Evolutionary conservation across 2,113 vertebrate species (phyloP), one percentile per base, ranked within the genome.

Genomic region (Pogonocichla stellata): DNA sequence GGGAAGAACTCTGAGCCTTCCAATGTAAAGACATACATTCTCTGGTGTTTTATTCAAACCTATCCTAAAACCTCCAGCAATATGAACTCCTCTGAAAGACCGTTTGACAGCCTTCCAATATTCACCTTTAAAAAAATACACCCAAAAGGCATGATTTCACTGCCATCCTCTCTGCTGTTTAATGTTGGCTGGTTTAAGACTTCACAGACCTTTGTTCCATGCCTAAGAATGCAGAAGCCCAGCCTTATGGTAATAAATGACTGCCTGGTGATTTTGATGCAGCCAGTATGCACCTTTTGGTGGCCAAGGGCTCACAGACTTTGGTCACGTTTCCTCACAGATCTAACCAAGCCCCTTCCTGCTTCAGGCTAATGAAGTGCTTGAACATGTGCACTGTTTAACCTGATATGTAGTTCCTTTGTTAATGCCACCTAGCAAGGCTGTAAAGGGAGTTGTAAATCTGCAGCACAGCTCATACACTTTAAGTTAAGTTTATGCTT

Each of bases 381-480:
- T 93, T 88, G 74, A 67, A 58, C 64, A 73, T 28, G 38, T 79
- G 47, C 43, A 8, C 22, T 1, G 1, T 78, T 95, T 45, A 80
- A 88, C 65, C 34, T 38, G n/a, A 60, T 84, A 62, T 2, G 31
- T 60, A 54, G 60, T 23, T 92, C 73, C 88, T 86, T 93, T 81
- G 82, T 93, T 74, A 88, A 81, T 95, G 48, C 70, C 88, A 88
- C 75, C 95, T 88, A 94, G 82, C 60, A 74, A 43, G 82, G 31
- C 73, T 92, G 28, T 67, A 92, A 93, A 94, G 75, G 79, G 92
- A 80, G 85, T 7, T 78, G 53, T 80, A 95, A 97, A 94, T 86
- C 93, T 90, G 72, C 82, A 74, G 48, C 42, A 67, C 72, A 90
- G 79, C 88, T 94, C 88, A 40, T 88, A 69, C 53, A 78, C 75